Evolutionary conservation across 1,140 invertebrate species (phyloP), one percentile per base, ranked within the genome.

Genomic region (Neuroterus valhalla): DNA sequence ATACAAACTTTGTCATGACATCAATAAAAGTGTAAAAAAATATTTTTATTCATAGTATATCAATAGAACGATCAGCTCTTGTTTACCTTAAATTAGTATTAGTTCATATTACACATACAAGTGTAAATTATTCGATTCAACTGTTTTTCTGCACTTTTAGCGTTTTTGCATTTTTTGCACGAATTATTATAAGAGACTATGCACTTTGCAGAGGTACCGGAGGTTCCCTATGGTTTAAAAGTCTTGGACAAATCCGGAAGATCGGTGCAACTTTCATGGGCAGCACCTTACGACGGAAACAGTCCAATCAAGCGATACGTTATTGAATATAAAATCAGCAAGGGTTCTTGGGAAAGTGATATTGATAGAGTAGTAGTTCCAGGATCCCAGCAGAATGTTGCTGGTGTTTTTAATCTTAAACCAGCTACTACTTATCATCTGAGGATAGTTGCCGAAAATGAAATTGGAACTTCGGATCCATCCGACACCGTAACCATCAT

Each of bases 391-490:
- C 94, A 96, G 80, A 96, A 95, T 69, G 94, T 97, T 88, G 96
- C 96, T 66, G 95, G 95, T 70, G 96, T 98, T 3, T 95, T 95
- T 82, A 97, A 96, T 86, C 90, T 99, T 0, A 93, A 95, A 83
- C 97, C 98, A 15, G 96, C 97, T 2, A 97, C 96, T 0, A 95
- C 96, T 2, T 99, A 99, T 85, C 95, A 98, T 82, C 93, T 98
- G 71, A 92, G 97, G 69, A 96, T 99, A 76, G 94, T 98, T 10
- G 98, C 97, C 76, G 96, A 98, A 90, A 99, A 99, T 87, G 96
- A 97, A 88, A 95, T 99, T 76, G 98, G 98, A 21, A 93, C 94
- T 1, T 97, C 97, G 2, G 94, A 97, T 82, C 96, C 97, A 0
- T 98, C 97, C 1, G 95, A 97, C 80, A 96, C 95, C 10, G 95